Base-by-base conservation (phyloP, 1,140 invertebrate species). In the Drosophila seguyi region DNA sequence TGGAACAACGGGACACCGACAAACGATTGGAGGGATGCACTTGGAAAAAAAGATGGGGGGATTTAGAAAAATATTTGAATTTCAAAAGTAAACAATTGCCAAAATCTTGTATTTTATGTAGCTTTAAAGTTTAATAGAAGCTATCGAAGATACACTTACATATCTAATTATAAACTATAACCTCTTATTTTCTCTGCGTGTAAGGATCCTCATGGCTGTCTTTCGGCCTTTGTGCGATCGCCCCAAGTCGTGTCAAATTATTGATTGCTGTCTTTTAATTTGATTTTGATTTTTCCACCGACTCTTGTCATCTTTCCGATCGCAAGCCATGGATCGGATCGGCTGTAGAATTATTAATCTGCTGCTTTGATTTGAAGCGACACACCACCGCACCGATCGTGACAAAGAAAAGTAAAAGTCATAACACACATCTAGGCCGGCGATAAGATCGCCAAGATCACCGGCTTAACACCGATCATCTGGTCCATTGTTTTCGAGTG, bases 381-480 rank as follows among this genome's bases (percentile, higher is more conserved):
- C 83, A 75, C 79, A 50, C 59, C 56, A 41, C 36, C n/a, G n/a
- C n/a, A n/a, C n/a, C n/a, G 75, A 78, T 78, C 75, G 74, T 68
- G 66, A 79, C 76, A 84, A 86, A 90, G 81, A 90, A 90, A 90
- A 90, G 85, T 90, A 90, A 90, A 85, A 90, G 85, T 90, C 85
- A 90, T 75, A 88, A 85, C 85, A 90, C 77, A 85, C 73, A 72
- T 53, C 67, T 61, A 69, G 65, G 58, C 8, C 48, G 10, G 25
- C 44, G 79, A 81, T 81, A 81, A 81, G 62, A 68, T 77, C 75
- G 55, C 57, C 41, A 48, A 60, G 57, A 78, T 78, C 58, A 60
- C 76, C 79, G 36, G 69, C 69, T 69, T 73, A 72, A 73, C 69
- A 72, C 67, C 50, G 84, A 90, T 88, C 66, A 63, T 62, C 75